A percentile compares a stretch with the other conserved stretches of the same genome.
Conservation (phyloP, 2,888 invertebrate genomes). For the Isotomurus palustris region DNA sequence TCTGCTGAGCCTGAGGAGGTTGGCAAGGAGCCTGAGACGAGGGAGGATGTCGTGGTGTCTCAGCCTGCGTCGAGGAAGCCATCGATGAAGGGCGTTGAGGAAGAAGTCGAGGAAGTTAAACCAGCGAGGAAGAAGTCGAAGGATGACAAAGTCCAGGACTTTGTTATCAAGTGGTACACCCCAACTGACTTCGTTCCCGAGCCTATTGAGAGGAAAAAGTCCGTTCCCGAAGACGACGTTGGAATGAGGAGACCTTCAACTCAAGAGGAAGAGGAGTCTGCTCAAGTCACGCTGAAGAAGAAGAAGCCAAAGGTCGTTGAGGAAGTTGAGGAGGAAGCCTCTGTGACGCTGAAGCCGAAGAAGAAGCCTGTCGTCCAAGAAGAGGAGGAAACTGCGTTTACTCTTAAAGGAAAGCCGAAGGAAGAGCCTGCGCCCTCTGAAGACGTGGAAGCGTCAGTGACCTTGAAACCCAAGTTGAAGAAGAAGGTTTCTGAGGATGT, state of each 20-base stretch:
- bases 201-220: constrained; percentile 1
- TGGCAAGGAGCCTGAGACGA: constrained; percentile 17
- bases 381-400: constrained; percentile 18
- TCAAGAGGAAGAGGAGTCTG: constrained; percentile 4
- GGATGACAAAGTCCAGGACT: background rate
- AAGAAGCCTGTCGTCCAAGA: background rate
- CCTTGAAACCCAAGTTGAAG: constrained; percentile 11
- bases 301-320: constrained; percentile 1
- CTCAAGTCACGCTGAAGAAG: constrained; percentile 2
- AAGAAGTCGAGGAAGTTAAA: constrained; percentile 4
- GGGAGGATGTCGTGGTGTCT: background rate
- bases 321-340: background rate
- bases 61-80: constrained; percentile 20
- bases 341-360: constrained; percentile 4
- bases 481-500: constrained; percentile 43
- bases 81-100: constrained; percentile 20
- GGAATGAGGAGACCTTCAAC: constrained; percentile 1
- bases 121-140: constrained; percentile 4
- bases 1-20: constrained; percentile 44
- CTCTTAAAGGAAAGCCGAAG: constrained; percentile 20
- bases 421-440: constrained; percentile 6
- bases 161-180: constrained; percentile 9
- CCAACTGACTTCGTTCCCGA: background rate
- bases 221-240: background rate
- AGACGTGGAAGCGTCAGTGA: constrained; percentile 6